Evolutionary conservation across 2,888 invertebrate species (phyloP).

Genomic region (Eumerus sabulonum): DNA sequence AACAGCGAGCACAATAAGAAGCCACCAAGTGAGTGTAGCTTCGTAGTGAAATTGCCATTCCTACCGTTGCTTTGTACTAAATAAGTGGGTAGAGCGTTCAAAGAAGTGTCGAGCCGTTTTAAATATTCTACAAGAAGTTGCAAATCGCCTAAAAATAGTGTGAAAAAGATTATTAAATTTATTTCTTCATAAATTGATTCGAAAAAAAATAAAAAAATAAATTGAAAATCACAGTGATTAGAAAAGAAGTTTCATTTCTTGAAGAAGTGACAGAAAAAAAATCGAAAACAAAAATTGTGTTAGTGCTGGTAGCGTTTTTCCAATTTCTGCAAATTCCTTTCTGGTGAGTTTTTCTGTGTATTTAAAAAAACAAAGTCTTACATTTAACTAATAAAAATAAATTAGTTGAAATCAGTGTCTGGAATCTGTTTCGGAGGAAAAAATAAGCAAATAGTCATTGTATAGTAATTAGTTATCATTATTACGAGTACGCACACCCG

Average conservation of each 20-base stretch:
- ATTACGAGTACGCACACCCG: slow-evolving; percentile 8
- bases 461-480: slow-evolving; percentile 17
- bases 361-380: neutral
- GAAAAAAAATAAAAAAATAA: neutral
- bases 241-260: slow-evolving; percentile 1
- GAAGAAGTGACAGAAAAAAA: neutral
- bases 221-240: neutral
- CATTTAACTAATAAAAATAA: neutral
- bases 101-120: slow-evolving; percentile 16
- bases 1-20: slow-evolving; percentile 26
- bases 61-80: slow-evolving; percentile 36
- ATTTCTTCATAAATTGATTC: too few species aligned
- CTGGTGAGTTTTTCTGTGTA: slow-evolving; percentile 37
- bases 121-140: slow-evolving; percentile 5
- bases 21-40: slow-evolving; percentile 35
- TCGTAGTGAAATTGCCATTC: slow-evolving; percentile 35
- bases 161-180: neutral
- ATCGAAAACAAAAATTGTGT: neutral
- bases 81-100: slow-evolving; percentile 57
- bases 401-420: neutral
- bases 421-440: neutral
- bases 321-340: slow-evolving; percentile 5
- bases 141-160: neutral
- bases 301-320: slow-evolving; percentile 2
- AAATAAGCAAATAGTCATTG: slow-evolving; percentile 28